A percentile compares a stretch with the other conserved stretches of the same genome.
phyloP scores from a whole-genome alignment of 2,797 vertebrate species.

The Sebastes kiyomatsui region DNA sequence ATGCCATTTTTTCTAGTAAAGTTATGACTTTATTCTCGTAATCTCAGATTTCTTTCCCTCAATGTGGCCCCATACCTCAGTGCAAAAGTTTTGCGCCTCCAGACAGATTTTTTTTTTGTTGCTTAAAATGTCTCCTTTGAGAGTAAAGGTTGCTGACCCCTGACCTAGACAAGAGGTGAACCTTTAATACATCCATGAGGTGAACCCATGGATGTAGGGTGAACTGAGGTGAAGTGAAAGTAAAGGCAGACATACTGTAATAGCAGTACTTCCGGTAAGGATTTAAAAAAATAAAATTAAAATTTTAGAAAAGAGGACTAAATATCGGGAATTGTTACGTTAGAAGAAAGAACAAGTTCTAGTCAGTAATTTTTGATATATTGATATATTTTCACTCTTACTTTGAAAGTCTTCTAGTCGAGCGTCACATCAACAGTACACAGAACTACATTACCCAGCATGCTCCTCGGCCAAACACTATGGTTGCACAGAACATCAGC shows the following conservation, averaged over 20 bases:
- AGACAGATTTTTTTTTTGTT: too few species aligned
- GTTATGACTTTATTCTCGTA: too few species aligned
- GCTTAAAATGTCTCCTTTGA: too few species aligned
- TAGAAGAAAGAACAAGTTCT: not conserved
- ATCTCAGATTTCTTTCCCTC: too few species aligned
- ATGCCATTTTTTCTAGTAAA: too few species aligned
- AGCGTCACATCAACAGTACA: not conserved
- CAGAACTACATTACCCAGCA: constrained; percentile 66
- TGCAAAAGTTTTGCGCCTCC: too few species aligned
- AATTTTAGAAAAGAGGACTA: not conserved
- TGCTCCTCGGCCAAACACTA: constrained; percentile 54
- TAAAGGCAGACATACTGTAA: not conserved
- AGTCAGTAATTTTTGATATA: not conserved
- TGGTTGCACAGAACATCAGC: constrained; percentile 31
- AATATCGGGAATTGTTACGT: not conserved
- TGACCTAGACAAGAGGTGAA: too few species aligned
- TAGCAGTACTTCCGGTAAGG: not conserved
- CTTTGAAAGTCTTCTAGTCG: not conserved
- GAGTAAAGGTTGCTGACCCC: too few species aligned
- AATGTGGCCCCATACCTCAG: too few species aligned
- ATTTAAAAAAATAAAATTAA: not conserved
- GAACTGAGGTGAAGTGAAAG: not conserved
- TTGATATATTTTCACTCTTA: too few species aligned
- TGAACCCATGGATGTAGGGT: too few species aligned
- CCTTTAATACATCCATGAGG: too few species aligned